These are phyloP conservation scores for Lamellibrachia satsuma DNA, from an alignment of 2,888 invertebrate species.

Conservation along the genomic window DNA sequence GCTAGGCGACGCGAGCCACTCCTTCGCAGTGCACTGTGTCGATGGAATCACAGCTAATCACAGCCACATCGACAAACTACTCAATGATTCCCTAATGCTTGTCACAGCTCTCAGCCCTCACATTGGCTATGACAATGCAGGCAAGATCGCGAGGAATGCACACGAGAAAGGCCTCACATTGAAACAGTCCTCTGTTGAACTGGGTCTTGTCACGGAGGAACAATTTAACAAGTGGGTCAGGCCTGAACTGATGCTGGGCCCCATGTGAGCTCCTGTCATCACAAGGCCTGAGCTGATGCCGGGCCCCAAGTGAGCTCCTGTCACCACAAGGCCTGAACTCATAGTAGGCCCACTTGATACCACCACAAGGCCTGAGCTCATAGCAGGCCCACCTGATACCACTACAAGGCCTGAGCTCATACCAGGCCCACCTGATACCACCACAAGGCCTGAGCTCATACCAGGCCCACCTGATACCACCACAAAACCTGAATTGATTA, in stretches of 20 bases:
- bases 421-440: too few relatives aligned
- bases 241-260: constrained; percentile 82
- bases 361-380: too few relatives aligned
- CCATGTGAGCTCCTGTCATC: constrained; percentile 31
- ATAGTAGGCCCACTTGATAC: too few relatives aligned
- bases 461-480: too few relatives aligned
- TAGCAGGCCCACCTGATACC: too few relatives aligned
- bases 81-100: constrained; percentile 94
- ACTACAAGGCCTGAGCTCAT: too few relatives aligned
- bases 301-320: not conserved
- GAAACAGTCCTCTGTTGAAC: constrained; percentile 86
- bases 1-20: constrained; percentile 82
- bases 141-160: constrained; percentile 93
- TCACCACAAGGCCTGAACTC: not conserved
- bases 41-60: constrained; percentile 68
- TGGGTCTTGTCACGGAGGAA: constrained; percentile 79
- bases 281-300: not conserved
- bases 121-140: constrained; percentile 95
- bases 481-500: too few relatives aligned
- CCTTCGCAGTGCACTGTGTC: constrained; percentile 90
- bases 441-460: too few relatives aligned
- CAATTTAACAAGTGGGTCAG: constrained; percentile 90
- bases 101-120: constrained; percentile 97
- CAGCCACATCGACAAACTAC: constrained; percentile 80
- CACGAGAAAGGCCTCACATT: constrained; percentile 89